Base-by-base conservation (phyloP, 2,888 invertebrate genomes). In the Parasteatoda lunata region DNA sequence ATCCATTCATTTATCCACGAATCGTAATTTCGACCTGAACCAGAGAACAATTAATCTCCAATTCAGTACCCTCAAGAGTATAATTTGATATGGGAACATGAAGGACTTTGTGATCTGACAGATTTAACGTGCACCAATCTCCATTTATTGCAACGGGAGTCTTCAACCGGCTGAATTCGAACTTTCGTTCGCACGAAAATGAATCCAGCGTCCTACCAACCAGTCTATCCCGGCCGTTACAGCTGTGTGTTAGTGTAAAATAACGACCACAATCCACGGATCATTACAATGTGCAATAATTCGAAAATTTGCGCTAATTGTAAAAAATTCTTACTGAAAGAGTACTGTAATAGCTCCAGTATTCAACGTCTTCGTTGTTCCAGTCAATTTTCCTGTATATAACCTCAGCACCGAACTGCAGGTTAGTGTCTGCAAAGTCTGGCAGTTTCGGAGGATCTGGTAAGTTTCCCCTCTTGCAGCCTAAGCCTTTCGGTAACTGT, bases 271-370 rank as follows among this genome's bases (percentile, higher is more conserved):
- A 30, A 30, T 30, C 2, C 30, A 30, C 30, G 30, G 30, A 30
- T 2, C 30, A 2, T 30, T 30, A 1, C 30, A 30, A 30, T 30
- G 30, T 30, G 30, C 2, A 30, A 30, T 30, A 30, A 30, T 30
- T 30, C 2, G 30, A 30, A 2, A 30, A 30, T 30, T 30, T 2
- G 30, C 0, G 30, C 30, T 30, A 30, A 30, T 30, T 30, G 30
- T 1, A 30, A 30, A 30, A 30, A 4, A n/a, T 48, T 48, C 82
- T 78, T 78, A 84, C 84, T 30, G 2, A n/a, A 13, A 84, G 78
- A 4, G 48, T 84, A 45, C 73, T 84, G 59, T 84, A 84, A 51
- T 84, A 84, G 66, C 78, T 84, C 66, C 65, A 77, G 54, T 47
- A 54, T 30, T 84, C 48, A 4, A n/a, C 8, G 5, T 66, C 68